phyloP scores from a whole-genome alignment of 2,113 vertebrate species.

The Rhipidura dahli region DNA sequence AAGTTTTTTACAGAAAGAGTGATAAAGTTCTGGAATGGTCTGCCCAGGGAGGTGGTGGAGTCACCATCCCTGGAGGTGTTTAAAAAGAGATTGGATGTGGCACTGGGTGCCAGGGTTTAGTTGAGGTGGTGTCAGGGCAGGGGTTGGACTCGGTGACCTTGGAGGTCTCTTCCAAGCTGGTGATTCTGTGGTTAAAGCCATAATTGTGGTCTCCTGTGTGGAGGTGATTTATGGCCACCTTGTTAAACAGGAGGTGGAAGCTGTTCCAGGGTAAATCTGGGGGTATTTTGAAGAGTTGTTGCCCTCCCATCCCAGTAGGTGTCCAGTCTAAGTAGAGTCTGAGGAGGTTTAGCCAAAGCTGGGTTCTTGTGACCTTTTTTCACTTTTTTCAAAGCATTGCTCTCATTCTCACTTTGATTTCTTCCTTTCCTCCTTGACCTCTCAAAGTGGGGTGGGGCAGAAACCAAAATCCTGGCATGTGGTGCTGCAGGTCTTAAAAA shows the following conservation, averaged over 20 bases:
- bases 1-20: too few species aligned
- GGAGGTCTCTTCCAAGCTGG: too few species aligned
- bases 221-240: neutral
- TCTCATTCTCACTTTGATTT: neutral
- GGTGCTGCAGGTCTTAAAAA: neutral
- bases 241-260: neutral
- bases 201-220: neutral
- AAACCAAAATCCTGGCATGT: neutral
- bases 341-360: neutral
- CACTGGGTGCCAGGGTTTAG: too few species aligned
- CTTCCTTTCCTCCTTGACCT: neutral
- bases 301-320: neutral
- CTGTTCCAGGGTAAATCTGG: neutral
- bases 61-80: too few species aligned
- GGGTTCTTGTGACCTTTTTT: rapidly evolving
- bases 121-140: too few species aligned
- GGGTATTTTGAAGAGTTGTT: neutral
- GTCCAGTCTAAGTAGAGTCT: neutral
- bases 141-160: too few species aligned
- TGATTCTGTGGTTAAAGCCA: neutral
- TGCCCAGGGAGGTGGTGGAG: too few species aligned
- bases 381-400: neutral
- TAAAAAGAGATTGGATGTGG: too few species aligned
- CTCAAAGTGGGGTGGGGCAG: neutral
- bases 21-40: too few species aligned